Conservation (phyloP, 2,113 vertebrate species). For the Morone saxatilis region DNA sequence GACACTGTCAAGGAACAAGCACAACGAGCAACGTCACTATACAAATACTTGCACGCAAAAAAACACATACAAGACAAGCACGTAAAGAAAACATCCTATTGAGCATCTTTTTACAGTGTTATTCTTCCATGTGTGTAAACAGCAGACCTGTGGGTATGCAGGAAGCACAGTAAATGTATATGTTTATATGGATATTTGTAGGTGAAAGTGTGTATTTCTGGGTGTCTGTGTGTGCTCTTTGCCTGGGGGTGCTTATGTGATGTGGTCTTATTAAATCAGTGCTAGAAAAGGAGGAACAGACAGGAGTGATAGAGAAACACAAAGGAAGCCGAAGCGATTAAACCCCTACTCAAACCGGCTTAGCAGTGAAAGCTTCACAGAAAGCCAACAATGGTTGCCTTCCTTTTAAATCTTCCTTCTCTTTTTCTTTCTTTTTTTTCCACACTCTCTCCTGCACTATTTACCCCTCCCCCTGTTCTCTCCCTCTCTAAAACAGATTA, state of each 20-base stretch:
- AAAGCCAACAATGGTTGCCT: conserved; percentile 78
- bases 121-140: background rate
- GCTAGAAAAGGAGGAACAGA: conserved; percentile 70
- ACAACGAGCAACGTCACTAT: background rate
- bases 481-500: conserved; percentile 74
- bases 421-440: conserved; percentile 52
- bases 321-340: conserved; percentile 81
- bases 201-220: conserved; percentile 47
- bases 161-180: background rate
- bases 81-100: background rate
- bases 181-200: conserved; percentile 19
- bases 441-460: conserved; percentile 34
- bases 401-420: conserved; percentile 65
- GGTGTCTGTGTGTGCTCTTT: conserved; percentile 53
- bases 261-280: conserved; percentile 78
- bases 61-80: background rate
- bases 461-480: conserved; percentile 63
- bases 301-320: conserved; percentile 73
- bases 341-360: conserved; percentile 81
- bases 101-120: background rate
- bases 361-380: conserved; percentile 73
- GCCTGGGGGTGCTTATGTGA: conserved; percentile 53
- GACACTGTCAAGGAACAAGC: background rate
- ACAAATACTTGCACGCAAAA: background rate
- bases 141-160: conserved; percentile 7